Evolutionary conservation across 2,888 invertebrate genomes (phyloP).

Genomic region (Seira sanloemensis): DNA sequence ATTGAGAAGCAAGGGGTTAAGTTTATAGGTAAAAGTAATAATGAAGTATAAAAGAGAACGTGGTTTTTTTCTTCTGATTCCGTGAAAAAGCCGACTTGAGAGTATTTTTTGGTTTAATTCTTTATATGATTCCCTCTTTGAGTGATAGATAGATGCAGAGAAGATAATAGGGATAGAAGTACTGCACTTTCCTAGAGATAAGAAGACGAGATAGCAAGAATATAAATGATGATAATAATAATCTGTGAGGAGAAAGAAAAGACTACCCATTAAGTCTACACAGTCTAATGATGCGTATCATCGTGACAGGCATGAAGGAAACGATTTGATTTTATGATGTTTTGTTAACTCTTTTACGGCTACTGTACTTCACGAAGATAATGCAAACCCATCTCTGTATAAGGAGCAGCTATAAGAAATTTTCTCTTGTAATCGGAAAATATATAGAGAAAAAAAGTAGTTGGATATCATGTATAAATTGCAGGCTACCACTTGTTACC

Average conservation of each 20-base stretch:
- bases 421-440: not conserved
- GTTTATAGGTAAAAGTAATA: constrained; percentile 18
- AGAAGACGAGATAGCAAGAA: constrained; percentile 9
- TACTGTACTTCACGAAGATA: constrained; percentile 54
- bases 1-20: constrained; percentile 38
- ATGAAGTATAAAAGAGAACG: constrained; percentile 5
- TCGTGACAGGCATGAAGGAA: constrained; percentile 59
- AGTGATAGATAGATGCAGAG: constrained; percentile 9
- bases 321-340: constrained; percentile 58
- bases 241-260: constrained; percentile 42
- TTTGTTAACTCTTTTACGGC: constrained; percentile 52
- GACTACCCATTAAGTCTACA: constrained; percentile 54
- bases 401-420: not conserved
- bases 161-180: constrained; percentile 8
- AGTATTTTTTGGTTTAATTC: not conserved
- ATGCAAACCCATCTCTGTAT: no score
- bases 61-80: not conserved
- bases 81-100: constrained; percentile 5
- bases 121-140: constrained; percentile 4
- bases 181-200: constrained; percentile 1
- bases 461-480: not conserved
- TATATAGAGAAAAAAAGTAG: no score
- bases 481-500: not conserved
- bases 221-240: constrained; percentile 36
- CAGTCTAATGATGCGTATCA: constrained; percentile 58